Conservation (phyloP, 2,888 invertebrate species). For the Selenia dentaria region DNA sequence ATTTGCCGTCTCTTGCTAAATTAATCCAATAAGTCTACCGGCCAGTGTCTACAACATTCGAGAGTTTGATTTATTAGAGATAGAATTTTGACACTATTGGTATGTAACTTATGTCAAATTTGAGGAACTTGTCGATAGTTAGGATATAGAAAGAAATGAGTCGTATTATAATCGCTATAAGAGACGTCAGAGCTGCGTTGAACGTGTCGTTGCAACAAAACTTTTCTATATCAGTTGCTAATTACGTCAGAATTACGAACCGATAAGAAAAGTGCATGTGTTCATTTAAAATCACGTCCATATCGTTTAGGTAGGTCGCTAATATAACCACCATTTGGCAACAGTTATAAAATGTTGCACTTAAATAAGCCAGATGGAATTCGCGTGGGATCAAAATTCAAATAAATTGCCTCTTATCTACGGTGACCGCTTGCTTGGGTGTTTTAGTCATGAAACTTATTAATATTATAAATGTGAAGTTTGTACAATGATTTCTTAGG, state of each 20-base stretch:
- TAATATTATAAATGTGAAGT: too few species aligned
- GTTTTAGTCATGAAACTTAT: not conserved
- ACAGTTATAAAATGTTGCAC: conserved; percentile 14
- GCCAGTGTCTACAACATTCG: too few species aligned
- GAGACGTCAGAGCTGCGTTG: conserved; percentile 2
- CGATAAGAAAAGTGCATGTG: conserved; percentile 12
- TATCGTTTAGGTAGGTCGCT: not conserved
- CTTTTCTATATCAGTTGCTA: not conserved
- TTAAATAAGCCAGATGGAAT: conserved; percentile 11
- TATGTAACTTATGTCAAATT: too few species aligned
- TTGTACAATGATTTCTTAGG: too few species aligned
- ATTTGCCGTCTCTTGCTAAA: not conserved
- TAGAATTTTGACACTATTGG: too few species aligned
- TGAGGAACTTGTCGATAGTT: too few species aligned
- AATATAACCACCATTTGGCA: conserved; percentile 9
- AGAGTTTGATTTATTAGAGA: too few species aligned
- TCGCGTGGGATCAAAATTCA: conserved; percentile 9
- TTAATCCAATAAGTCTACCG: too few species aligned
- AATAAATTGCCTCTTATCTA: conserved; percentile 5
- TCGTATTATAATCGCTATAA: not conserved
- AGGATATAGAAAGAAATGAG: too few species aligned
- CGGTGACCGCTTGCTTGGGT: conserved; percentile 3
- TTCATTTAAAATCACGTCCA: conserved; percentile 20
- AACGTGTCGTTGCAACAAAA: conserved; percentile 9
- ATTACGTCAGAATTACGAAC: conserved; percentile 9